Evolutionary conservation across 2,113 vertebrate genomes (phyloP), one percentile per base, ranked within the genome.

Genomic region (Sorex araneus): DNA sequence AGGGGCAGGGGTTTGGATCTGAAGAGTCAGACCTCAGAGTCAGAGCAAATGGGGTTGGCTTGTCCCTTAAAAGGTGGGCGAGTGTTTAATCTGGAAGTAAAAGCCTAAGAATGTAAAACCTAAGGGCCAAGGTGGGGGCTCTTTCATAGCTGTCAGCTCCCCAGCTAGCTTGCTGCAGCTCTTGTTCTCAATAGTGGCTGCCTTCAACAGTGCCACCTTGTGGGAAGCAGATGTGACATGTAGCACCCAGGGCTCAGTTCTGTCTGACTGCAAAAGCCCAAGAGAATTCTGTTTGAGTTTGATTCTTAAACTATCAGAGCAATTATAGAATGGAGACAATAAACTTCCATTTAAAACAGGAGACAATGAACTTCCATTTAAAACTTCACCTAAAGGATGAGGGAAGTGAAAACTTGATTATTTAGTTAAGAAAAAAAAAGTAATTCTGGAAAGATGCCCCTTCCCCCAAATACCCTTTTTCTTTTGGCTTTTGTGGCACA

Each of bases 141-240:
- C 15, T 74, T 32, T 60, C 27, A 27, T 36, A 34, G n/a, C 2
- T 36, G 8, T 2, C 16, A 50, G 34, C 82, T 32, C 28, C 0
- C 0, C 86, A 12, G 34, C 23, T 0, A 2, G 34, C 47, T 23
- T 0, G 71, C 21, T 0, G 32, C 23, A 0, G 5, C 28, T 32
- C 67, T 32, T 32, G 67, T n/a, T 32, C 30, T 28, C 12, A 32
- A 47, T 57, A 2, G 0, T 10, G 18, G 23, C 28, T 25, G 25
- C 50, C 60, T 57, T 23, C 91, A 57, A 82, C 77, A 94, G 91
- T 75, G 94, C 89, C 93, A 91, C 74, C 87, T 11, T 0, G 93
- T 91, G 95, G 95, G 18, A 34, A 8, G 2, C 60, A 79, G 73
- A 28, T 0, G 57, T 30, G 94, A 93, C 36, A 78, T 9, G 27